Conservation (phyloP, 2,797 vertebrate species). For the Cuculus canorus region DNA sequence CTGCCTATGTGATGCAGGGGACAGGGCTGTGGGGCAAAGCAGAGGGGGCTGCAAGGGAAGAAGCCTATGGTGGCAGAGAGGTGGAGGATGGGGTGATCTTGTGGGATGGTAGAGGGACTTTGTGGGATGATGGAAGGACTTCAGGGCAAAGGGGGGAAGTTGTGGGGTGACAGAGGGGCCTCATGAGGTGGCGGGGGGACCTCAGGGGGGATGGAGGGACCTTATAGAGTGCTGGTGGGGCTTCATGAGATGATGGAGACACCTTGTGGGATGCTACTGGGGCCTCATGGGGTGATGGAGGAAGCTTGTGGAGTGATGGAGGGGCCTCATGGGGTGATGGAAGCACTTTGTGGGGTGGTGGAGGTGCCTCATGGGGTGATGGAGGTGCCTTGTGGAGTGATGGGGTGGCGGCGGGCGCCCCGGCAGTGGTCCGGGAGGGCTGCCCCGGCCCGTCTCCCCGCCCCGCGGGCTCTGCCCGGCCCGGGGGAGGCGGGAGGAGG, state of each 20-base stretch:
- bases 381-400: neutral
- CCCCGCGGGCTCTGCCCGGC: neutral
- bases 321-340: neutral
- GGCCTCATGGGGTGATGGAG: neutral
- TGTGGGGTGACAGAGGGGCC: too few relatives aligned
- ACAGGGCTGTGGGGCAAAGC: neutral
- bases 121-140: too few relatives aligned
- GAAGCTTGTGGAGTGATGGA: too few relatives aligned
- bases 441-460: neutral
- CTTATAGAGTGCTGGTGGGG: too few relatives aligned
- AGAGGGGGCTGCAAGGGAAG: too few relatives aligned
- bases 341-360: too few relatives aligned
- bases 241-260: neutral
- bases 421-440: neutral
- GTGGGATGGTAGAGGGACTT: neutral
- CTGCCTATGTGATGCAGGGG: neutral
- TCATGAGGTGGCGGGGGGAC: neutral
- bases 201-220: accelerated
- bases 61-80: neutral
- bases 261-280: too few relatives aligned
- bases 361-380: too few relatives aligned
- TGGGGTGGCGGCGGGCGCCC: too few relatives aligned
- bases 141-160: too few relatives aligned
- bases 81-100: neutral
- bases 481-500: constrained; percentile 11